These are phyloP conservation scores for Eurytoma adleriae DNA, from an alignment of 2,888 invertebrate species.

Conservation along the genomic window DNA sequence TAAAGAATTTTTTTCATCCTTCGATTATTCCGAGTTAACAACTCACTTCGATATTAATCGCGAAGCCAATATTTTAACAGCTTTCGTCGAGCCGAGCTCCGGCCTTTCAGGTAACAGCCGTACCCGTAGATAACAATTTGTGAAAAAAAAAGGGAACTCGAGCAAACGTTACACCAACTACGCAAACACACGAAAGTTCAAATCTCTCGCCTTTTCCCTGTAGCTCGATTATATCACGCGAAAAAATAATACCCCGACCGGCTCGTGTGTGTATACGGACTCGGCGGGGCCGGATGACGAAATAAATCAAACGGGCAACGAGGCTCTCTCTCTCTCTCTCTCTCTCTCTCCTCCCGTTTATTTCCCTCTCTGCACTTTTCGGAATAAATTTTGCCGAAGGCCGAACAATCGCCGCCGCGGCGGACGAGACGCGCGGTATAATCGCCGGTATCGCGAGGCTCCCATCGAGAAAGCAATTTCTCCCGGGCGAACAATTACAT, in stretches of 20 bases:
- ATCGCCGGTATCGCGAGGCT: neutral
- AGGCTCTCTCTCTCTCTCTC: too few species aligned
- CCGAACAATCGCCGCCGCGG: neutral
- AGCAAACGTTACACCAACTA: slow-evolving; percentile 21
- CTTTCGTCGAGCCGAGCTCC: neutral
- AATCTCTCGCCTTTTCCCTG: neutral
- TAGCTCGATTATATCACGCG: neutral
- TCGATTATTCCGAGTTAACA: slow-evolving; percentile 10
- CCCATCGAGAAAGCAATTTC: slow-evolving; percentile 36
- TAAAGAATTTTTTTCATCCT: too few species aligned
- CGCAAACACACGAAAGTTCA: slow-evolving; percentile 5
- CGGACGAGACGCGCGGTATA: neutral
- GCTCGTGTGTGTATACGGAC: too few species aligned
- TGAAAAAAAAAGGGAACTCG: neutral
- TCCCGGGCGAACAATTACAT: slow-evolving; percentile 30
- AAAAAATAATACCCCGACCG: neutral
- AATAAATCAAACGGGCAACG: too few species aligned
- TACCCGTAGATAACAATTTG: slow-evolving; percentile 11
- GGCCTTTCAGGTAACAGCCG: neutral
- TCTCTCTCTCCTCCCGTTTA: too few species aligned
- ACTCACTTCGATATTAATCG: slow-evolving; percentile 24
- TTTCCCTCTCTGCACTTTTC: too few species aligned
- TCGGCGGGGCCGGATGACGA: too few species aligned
- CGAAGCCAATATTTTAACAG: slow-evolving; percentile 34
- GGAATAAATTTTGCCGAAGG: too few species aligned